phyloP scores from a whole-genome alignment of 2,113 vertebrate species.

The Meleagris gallopavo region DNA sequence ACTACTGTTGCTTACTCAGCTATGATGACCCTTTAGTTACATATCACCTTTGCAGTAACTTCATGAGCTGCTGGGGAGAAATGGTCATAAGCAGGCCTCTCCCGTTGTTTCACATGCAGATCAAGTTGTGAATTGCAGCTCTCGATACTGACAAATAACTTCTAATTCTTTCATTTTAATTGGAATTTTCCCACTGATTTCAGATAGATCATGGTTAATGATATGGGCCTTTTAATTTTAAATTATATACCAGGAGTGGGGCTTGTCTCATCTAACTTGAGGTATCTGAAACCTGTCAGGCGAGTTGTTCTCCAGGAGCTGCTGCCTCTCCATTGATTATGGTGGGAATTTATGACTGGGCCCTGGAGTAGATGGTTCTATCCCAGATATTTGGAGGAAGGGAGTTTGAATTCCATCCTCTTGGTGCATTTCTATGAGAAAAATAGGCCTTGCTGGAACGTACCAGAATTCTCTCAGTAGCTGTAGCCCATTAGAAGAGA shows the following conservation, averaged over 20 bases:
- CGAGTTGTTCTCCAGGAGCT: neutral
- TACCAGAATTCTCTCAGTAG: neutral
- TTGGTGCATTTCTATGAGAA: neutral
- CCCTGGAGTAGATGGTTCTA: neutral
- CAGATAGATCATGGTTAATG: neutral
- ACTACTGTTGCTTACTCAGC: neutral
- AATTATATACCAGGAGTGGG: neutral
- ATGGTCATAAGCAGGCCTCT: neutral
- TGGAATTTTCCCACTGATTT: slow-evolving; percentile 24
- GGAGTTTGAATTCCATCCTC: neutral
- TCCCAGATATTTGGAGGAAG: neutral
- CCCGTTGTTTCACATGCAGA: neutral
- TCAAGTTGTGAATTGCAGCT: neutral
- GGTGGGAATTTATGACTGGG: neutral
- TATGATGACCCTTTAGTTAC: neutral
- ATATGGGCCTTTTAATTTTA: neutral
- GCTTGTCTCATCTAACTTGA: neutral
- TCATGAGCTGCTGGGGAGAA: neutral
- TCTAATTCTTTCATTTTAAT: neutral
- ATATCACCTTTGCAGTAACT: neutral
- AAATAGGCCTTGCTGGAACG: neutral
- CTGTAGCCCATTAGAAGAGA: neutral
- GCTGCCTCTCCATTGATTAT: neutral
- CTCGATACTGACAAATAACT: neutral
- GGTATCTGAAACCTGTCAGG: neutral